Evolutionary conservation across 2,888 invertebrate species (phyloP), one percentile per base, ranked within the genome.

Genomic region (Diaperis boleti): DNA sequence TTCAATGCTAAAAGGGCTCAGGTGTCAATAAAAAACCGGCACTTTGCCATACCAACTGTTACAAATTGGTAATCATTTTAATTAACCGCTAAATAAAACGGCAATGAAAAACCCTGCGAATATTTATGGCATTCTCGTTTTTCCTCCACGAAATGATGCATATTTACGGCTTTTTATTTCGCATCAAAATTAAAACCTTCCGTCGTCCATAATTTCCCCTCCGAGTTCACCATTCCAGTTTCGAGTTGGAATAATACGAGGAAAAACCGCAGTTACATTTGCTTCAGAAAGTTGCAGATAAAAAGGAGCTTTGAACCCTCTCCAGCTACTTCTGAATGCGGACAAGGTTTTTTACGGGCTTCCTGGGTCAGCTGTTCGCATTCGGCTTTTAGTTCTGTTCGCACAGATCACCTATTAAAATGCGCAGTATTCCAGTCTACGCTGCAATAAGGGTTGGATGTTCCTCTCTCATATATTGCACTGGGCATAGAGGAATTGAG

Each of bases 351-450:
- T 65, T 65, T 65, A 62, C 54, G 52, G 52, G 65, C 49, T 42
- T 50, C 54, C 41, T 15, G 65, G 62, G 54, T 42, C 55, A 55
- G 50, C 29, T 44, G 59, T 62, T 33, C 59, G 37, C 54, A 50
- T 41, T 49, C 54, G 47, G 62, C 55, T 56, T 59, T 47, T 37
- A 62, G 54, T 59, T 59, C 10, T 18, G 10, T 29, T 11, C 13
- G 26, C 44, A 22, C 33, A 54, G 61, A 64, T 65, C 61, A 61
- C 65, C 50, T 56, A 62, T 65, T 65, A 62, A 62, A 65, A 62
- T 65, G 59, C 59, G 42, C 62, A 50, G 59, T 65, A 61, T 56
- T 44, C 26, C 41, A 54, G 54, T 15, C 37, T 15, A 33, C 18
- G 18, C 42, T 44, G 45, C 22, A 29, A 20, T 50, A 22, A 13